phyloP scores from a whole-genome alignment of 2,113 vertebrate genomes.

The Potamarius usumacintae region DNA sequence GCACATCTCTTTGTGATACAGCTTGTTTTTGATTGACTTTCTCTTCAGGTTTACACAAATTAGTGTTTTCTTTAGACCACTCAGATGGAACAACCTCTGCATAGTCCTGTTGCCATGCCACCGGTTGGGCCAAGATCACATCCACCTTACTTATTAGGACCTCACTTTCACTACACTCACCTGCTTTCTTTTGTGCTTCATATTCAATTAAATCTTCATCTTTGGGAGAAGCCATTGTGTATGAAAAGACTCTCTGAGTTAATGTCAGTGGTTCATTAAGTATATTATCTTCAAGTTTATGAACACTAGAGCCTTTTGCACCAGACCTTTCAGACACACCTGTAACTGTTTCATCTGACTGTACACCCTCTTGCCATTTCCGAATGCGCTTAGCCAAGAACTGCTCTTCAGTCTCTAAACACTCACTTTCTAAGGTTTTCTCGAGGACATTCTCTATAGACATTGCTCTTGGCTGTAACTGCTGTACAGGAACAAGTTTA shows the following conservation, averaged over 20 bases:
- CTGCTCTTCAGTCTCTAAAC: conserved; percentile 67
- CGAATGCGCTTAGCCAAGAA: conserved; percentile 64
- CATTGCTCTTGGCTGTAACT: conserved; percentile 54
- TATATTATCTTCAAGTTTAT: conserved; percentile 22
- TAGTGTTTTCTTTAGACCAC: neutral
- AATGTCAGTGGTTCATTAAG: neutral
- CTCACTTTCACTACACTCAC: neutral
- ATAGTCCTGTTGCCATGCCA: neutral
- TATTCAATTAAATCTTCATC: neutral
- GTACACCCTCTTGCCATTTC: conserved; percentile 70
- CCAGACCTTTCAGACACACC: conserved; percentile 52
- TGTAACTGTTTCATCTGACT: conserved; percentile 58
- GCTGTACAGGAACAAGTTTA: conserved; percentile 21
- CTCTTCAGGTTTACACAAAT: neutral
- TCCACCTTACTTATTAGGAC: neutral
- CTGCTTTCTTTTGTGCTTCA: neutral
- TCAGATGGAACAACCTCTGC: neutral
- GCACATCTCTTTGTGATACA: neutral
- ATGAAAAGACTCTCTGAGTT: neutral
- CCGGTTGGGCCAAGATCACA: neutral
- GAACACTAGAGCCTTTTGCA: conserved; percentile 25
- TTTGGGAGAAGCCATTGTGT: conserved; percentile 5
- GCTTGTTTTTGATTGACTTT: neutral
- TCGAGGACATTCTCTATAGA: conserved; percentile 62
- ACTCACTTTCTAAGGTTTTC: conserved; percentile 66